Evolutionary conservation across 2,797 vertebrate genomes (phyloP).

Genomic region (Danio kyathit): DNA sequence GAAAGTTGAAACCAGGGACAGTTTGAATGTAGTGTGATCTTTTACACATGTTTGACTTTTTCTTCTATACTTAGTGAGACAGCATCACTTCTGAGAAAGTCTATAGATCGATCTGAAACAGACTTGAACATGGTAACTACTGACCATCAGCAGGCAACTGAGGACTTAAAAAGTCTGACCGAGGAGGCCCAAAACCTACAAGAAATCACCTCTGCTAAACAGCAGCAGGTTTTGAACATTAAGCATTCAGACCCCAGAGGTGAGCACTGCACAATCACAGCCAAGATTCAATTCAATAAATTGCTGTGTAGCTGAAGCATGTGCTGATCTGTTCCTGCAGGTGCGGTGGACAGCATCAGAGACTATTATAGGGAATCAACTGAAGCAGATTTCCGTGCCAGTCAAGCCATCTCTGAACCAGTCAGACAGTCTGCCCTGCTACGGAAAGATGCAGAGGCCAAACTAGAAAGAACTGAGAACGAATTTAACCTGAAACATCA

Average conservation of each 20-base stretch:
- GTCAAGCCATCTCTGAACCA: conserved; percentile 78
- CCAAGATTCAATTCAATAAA: not conserved
- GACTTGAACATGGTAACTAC: conserved; percentile 72
- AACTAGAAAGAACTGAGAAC: conserved; percentile 78
- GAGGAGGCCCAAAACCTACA: conserved; percentile 81
- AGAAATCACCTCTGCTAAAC: conserved; percentile 79
- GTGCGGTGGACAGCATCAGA: conserved; percentile 89
- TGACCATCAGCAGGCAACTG: conserved; percentile 75
- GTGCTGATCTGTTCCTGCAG: conserved; percentile 68
- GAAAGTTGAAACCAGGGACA: not conserved
- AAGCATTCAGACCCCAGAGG: conserved; percentile 94
- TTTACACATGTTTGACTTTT: not conserved
- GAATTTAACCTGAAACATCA: conserved; percentile 86
- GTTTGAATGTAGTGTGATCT: not conserved
- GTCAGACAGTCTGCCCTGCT: conserved; percentile 79
- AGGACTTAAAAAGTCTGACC: conserved; percentile 75
- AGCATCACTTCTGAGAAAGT: conserved; percentile 82
- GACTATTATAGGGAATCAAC: conserved; percentile 85
- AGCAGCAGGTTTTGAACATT: conserved; percentile 84
- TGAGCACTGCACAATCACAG: conserved; percentile 67
- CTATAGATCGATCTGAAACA: conserved; percentile 81
- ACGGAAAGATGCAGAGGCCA: conserved; percentile 81
- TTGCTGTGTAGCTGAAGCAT: not conserved
- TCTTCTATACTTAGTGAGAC: conserved; percentile 78
- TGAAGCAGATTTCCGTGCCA: conserved; percentile 82